Percentiles rank a stretch among this genome's conserved stretches.
phyloP scores from a whole-genome alignment of 2,113 vertebrate genomes.

The Oncorhynchus masou region DNA sequence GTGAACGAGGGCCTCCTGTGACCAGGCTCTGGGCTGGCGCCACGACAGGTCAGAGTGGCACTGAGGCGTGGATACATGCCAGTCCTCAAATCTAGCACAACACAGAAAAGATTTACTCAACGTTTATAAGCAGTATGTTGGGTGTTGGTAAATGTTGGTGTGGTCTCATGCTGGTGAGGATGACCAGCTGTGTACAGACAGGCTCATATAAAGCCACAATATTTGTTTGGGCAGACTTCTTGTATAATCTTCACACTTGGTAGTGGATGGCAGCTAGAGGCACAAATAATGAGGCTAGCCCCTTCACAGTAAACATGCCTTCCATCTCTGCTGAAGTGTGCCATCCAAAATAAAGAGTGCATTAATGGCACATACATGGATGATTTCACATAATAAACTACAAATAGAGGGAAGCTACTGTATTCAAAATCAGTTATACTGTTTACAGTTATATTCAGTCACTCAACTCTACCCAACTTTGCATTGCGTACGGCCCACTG shows the following conservation, averaged over 20 bases:
- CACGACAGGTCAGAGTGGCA: conserved; percentile 30
- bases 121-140: background rate
- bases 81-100: conserved; percentile 59
- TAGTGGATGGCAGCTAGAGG: background rate
- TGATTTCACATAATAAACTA: background rate
- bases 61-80: conserved; percentile 54
- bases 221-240: background rate
- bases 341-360: background rate
- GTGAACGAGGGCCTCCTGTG: conserved; percentile 63
- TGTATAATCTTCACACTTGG: background rate
- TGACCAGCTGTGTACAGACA: background rate
- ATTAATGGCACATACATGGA: background rate
- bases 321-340: background rate
- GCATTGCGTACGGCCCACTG: background rate
- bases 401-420: background rate
- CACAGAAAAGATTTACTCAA: conserved; percentile 6
- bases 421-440: background rate
- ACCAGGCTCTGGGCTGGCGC: conserved; percentile 57
- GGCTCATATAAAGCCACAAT: background rate
- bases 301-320: background rate
- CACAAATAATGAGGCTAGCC: background rate
- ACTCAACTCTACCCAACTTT: background rate
- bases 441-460: background rate
- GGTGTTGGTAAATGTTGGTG: background rate
- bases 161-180: background rate